phyloP scores from a whole-genome alignment of 2,888 invertebrate genomes.

The Mesoligia furuncula region DNA sequence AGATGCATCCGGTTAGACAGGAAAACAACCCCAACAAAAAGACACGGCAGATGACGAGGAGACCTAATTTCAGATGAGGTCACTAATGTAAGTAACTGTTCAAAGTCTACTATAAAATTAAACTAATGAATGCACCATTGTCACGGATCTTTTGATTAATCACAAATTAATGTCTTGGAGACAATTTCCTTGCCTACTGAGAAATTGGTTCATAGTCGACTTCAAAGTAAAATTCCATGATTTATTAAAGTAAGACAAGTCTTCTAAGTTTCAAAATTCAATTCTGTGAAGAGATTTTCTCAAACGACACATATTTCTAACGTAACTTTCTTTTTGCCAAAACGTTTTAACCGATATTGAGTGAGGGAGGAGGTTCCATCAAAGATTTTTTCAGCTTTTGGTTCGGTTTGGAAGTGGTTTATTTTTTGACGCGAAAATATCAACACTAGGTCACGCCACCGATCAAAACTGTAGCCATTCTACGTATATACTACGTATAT shows the following conservation, averaged over 20 bases:
- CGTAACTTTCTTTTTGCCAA: constrained; percentile 14
- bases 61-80: neutral
- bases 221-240: constrained; percentile 26
- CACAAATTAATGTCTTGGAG: neutral
- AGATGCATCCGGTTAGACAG: neutral
- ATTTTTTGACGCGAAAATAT: constrained; percentile 32
- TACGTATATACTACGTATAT: neutral
- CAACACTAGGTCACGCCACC: constrained; percentile 12
- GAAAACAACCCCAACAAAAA: neutral
- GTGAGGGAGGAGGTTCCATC: constrained; percentile 5
- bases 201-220: constrained; percentile 8
- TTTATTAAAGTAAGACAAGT: constrained; percentile 16
- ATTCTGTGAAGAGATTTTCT: constrained; percentile 19
- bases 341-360: constrained; percentile 34
- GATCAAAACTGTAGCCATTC: constrained; percentile 4
- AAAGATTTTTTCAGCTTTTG: constrained; percentile 25
- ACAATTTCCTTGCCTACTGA: neutral
- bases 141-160: neutral
- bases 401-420: neutral
- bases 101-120: neutral
- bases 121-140: neutral
- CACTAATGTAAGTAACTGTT: neutral
- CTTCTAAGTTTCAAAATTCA: constrained; percentile 26
- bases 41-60: neutral
- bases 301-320: constrained; percentile 20